Base-by-base conservation (phyloP, 2,113 vertebrate species). In the Neogobius melanostomus region DNA sequence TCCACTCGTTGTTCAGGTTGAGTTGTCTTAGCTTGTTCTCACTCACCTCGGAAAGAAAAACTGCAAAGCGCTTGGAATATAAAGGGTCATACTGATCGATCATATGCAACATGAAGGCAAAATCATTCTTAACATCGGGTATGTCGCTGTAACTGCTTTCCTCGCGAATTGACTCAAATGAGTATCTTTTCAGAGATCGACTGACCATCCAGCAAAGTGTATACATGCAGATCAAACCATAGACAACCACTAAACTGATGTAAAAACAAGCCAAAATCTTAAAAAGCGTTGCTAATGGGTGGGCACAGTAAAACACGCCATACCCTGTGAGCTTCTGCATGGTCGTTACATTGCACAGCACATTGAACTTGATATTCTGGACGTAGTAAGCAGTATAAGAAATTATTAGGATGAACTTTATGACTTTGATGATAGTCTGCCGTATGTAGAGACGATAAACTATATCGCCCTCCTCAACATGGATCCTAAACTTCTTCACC, bases 91-190 rank as follows among this genome's bases (percentile, higher is more conserved):
- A 99, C 89, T 99, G 97, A 80, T 99, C 97, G 0, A 98, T 98
- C 89, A 99, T 95, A 66, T 99, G 97, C 10, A 99, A 90, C 97
- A 99, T 99, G 84, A 99, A 99, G 80, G 97, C 97, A 12, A 99
- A 99, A 92, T 99, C 97, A 0, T 99, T 99, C 88, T 98, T 98
- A 36, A 98, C 92, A 5, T 98, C 97, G 0, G 97, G 97, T 74
- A 98, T 99, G 91, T 99, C 97, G 0, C 97, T 98, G 75, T 98
- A 99, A 85, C 96, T 98, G 93, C 97, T 99, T 88, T 99, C 95
- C 85, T 99, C 97, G 0, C 97, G 94, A 85, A 99, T 99, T 0
- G 97, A 97, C 91, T 99, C 97, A 3, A 99, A 99, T 0, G 97
- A 99, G 74, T 99, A 99, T 60, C 95, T 95, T 79, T 99, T 99